Base-by-base conservation (phyloP, 2,113 vertebrate genomes). In the Prochilodus magdalenae region DNA sequence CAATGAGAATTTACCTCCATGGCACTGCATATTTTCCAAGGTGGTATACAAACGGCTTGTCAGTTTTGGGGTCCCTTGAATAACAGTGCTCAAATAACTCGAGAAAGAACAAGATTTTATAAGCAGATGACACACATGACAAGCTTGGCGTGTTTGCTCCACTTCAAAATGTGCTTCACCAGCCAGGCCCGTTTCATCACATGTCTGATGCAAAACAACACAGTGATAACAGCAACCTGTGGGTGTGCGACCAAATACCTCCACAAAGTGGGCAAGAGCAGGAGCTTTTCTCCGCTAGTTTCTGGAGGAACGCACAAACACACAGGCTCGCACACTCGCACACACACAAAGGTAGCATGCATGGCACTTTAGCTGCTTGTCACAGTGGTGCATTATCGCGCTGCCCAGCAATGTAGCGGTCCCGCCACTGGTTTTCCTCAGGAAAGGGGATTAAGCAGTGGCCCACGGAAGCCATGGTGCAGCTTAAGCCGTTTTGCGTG, bases 401-500 rank as follows among this genome's bases (percentile, higher is more conserved):
- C 84, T 18, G 88, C 82, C 92, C 93, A 94, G 92, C 89, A 83
- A 87, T 86, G 87, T 88, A 78, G 83, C 44, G 33, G 87, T 90
- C 88, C 87, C 66, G 88, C 90, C 89, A 90, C 87, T 84, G 87
- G 87, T 87, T 89, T 88, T 88, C 88, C 75, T 87, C 79, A 86
- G 87, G 73, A 94, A 92, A 93, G 88, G 85, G 90, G 94, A 95
- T 95, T 94, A 95, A 84, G 70, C 82, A 84, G 84, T 84, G 90
- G 91, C 91, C 90, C 91, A 87, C 85, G 75, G 90, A 88, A 90
- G 75, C 75, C 73, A 47, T 29, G 14, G 60, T 24, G 26, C 85
- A 86, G 87, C 91, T 93, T 90, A 88, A 90, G 78, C 89, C 74
- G 86, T 87, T 89, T 85, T 91, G 90, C 83, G 71, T 89, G 90